These are phyloP conservation scores for Camptogramma bilineatum DNA, from an alignment of 2,888 invertebrate species.

Conservation along the genomic window DNA sequence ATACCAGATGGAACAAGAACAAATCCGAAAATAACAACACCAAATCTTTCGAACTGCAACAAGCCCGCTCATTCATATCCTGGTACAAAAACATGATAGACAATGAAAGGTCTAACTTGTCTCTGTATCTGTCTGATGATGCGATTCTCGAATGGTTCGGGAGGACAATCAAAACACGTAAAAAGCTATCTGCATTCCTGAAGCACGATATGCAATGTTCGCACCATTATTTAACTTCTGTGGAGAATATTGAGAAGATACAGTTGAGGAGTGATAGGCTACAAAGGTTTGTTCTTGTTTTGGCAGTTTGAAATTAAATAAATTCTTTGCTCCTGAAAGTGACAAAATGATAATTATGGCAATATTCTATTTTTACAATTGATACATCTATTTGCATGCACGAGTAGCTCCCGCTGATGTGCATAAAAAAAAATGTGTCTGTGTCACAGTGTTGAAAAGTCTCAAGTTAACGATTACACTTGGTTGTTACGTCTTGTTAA, in stretches of 20 bases:
- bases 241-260: slow-evolving; percentile 73
- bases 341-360: neutral
- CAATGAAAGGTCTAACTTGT: slow-evolving; percentile 76
- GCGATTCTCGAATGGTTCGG: slow-evolving; percentile 88
- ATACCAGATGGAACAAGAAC: slow-evolving; percentile 46
- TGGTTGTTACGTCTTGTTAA: no score
- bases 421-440: no score
- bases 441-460: no score
- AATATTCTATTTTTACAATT: neutral
- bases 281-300: slow-evolving; percentile 61
- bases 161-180: slow-evolving; percentile 84
- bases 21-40: slow-evolving; percentile 55
- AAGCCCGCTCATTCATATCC: slow-evolving; percentile 73
- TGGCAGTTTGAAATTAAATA: slow-evolving; percentile 6
- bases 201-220: slow-evolving; percentile 83
- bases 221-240: slow-evolving; percentile 77
- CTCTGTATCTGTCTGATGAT: slow-evolving; percentile 80
- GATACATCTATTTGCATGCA: no score
- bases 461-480: no score
- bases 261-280: slow-evolving; percentile 58
- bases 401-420: no score
- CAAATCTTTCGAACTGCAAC: slow-evolving; percentile 60
- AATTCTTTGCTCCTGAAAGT: neutral
- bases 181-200: slow-evolving; percentile 84
- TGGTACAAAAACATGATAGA: slow-evolving; percentile 83